Conservation (phyloP, 1,140 invertebrate genomes). For the Drosophila pectinifera region DNA sequence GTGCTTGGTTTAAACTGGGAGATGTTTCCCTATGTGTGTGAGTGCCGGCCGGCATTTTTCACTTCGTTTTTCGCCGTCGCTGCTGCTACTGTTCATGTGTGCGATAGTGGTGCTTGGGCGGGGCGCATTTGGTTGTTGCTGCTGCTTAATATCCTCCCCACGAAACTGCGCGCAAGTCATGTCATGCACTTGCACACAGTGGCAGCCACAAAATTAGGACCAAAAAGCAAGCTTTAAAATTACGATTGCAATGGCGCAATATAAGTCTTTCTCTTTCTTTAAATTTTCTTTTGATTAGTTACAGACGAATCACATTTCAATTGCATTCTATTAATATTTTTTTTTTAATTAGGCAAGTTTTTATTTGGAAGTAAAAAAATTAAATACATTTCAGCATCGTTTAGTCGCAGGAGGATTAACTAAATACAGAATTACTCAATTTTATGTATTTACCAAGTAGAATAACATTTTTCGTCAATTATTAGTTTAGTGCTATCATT, state of each 20-base stretch:
- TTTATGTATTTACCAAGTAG: too few relatives aligned
- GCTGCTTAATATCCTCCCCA: constrained; percentile 70
- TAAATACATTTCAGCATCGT: too few relatives aligned
- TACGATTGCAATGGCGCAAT: too few relatives aligned
- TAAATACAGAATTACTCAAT: too few relatives aligned
- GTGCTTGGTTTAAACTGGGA: constrained; percentile 13
- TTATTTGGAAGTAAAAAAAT: too few relatives aligned
- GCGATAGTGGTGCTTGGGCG: constrained; percentile 54
- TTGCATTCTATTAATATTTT: too few relatives aligned
- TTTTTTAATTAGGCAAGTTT: too few relatives aligned
- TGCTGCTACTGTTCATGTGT: constrained; percentile 3
- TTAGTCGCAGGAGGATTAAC: too few relatives aligned
- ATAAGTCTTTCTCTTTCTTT: background rate
- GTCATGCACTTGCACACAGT: constrained; percentile 20
- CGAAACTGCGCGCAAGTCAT: constrained; percentile 39
- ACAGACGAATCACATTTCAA: too few relatives aligned
- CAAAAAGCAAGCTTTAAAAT: background rate
- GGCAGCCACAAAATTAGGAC: background rate
- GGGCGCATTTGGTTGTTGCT: constrained; percentile 54
- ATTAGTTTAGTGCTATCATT: background rate
- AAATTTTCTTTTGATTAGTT: too few relatives aligned
- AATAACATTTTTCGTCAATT: background rate
- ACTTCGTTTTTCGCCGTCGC: constrained; percentile 35
- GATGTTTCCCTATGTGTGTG: background rate
- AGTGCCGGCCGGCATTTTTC: constrained; percentile 43